A percentile compares a stretch with the other conserved stretches of the same genome.
phyloP scores from a whole-genome alignment of 2,113 vertebrate species.

The Sminthopsis crassicaudata region DNA sequence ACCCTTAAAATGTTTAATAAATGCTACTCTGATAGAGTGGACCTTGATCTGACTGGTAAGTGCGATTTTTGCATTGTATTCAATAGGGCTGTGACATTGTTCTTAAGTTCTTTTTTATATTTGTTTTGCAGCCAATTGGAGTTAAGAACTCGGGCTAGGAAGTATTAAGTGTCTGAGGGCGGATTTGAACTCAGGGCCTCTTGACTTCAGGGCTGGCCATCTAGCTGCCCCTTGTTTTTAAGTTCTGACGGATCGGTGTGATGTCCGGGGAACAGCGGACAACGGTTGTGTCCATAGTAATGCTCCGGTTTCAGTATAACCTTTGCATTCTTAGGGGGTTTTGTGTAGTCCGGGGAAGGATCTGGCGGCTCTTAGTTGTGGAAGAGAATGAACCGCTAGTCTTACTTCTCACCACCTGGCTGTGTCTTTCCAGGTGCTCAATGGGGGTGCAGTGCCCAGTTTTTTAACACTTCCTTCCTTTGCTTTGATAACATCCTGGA shows the following conservation, averaged over 20 bases:
- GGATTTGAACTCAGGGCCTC: no score
- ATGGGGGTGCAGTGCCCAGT: fast-evolving
- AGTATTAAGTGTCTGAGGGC: no score
- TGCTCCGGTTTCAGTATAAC: background rate
- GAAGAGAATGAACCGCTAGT: background rate
- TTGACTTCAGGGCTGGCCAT: no score
- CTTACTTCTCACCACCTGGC: background rate
- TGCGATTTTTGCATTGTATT: no score
- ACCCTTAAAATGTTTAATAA: background rate
- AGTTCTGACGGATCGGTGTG: background rate
- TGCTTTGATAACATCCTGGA: background rate
- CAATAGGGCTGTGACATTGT: background rate
- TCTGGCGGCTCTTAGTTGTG: background rate
- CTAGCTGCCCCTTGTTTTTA: no score
- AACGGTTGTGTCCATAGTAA: background rate
- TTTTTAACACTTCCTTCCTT: background rate
- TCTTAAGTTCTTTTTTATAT: no score
- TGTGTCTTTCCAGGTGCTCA: background rate
- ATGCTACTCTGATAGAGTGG: background rate
- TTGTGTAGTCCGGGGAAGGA: background rate
- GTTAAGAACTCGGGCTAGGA: no score
- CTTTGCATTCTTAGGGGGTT: no score
- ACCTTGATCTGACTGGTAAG: background rate
- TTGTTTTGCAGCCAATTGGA: no score
- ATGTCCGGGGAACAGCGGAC: background rate